Base-by-base conservation (phyloP, 2,888 invertebrate genomes). In the Amorpha juglandis region DNA sequence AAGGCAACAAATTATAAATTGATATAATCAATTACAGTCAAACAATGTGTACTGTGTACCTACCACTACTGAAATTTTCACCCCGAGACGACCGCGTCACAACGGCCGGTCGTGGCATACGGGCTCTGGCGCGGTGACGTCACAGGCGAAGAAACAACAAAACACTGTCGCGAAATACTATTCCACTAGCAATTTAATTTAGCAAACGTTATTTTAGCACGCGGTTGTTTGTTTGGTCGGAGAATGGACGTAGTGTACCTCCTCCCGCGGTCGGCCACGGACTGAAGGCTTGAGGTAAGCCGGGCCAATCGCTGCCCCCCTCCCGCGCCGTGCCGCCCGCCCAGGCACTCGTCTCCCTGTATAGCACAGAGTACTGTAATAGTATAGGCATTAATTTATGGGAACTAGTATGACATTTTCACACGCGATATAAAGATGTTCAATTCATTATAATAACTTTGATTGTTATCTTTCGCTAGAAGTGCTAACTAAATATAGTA, bases 281-380 rank as follows among this genome's bases (percentile, higher is more conserved):
- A 91, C 92, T 91, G 85, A 86, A 86, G 89, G 88, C 86, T 88
- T 68, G 74, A 79, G 81, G 78, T 80, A 74, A 78, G 80, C 84
- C 81, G 86, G 88, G 89, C 87, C 82, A 82, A 79, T 81, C 74
- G 77, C 69, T 70, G 19, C 42, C 72, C 72, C 71, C 78, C 76
- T 71, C 70, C 78, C 81, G 72, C 79, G 71, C 70, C 78, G 70
- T 74, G 78, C 78, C 74, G 81, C 81, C 79, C 78, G 74, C 79
- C 82, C 79, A 89, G 90, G 89, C 89, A 84, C 84, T 83, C 84
- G 81, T 80, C 85, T 81, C 78, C 77, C 78, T 79, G 72, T 73
- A 73, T 74, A 75, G 69, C 80, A 85, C 72, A 86, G 87, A 87
- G 73, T 78, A 85, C 58, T 6, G 42, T 19, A 71, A 74, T 65